Percentiles rank a stretch among this genome's conserved stretches.
Evolutionary conservation across 2,888 invertebrate genomes (phyloP).

Genomic region (Drosophila testacea): DNA sequence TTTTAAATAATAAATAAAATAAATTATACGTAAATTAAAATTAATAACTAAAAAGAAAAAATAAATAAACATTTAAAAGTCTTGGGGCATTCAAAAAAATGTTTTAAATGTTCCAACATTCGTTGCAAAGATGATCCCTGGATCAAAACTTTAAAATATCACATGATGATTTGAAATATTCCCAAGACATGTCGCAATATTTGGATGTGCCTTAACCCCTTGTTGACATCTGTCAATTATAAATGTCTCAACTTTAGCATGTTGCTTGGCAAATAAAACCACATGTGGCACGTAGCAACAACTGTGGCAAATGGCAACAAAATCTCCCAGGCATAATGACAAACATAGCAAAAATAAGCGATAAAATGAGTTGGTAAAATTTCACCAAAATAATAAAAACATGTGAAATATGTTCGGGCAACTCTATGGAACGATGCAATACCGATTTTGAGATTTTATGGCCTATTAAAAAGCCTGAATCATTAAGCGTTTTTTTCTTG

Average conservation of each 20-base stretch:
- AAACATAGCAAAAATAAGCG: conserved; percentile 54
- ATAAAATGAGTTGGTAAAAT: conserved; percentile 67
- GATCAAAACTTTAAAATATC: no score
- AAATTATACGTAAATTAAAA: no score
- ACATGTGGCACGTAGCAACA: conserved; percentile 55
- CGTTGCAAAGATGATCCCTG: no score
- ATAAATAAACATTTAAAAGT: no score
- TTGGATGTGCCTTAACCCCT: conserved; percentile 14
- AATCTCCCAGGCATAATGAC: conserved; percentile 52
- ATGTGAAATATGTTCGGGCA: conserved; percentile 77
- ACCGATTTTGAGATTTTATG: conserved; percentile 77
- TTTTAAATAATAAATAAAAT: no score
- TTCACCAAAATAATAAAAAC: conserved; percentile 79
- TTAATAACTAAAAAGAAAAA: no score
- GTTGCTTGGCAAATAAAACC: conserved; percentile 65
- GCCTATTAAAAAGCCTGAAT: conserved; percentile 79
- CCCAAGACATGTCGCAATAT: conserved; percentile 4
- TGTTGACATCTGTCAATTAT: conserved; percentile 76
- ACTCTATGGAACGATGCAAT: conserved; percentile 64
- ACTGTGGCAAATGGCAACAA: conserved; percentile 44
- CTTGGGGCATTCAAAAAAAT: no score
- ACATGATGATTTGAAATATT: neutral
- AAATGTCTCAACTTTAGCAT: conserved; percentile 65
- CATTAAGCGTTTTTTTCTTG: conserved; percentile 63
- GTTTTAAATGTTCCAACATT: neutral